Evolutionary conservation across 1,140 invertebrate genomes (phyloP).

Genomic region (Dendrolimus kikuchii): DNA sequence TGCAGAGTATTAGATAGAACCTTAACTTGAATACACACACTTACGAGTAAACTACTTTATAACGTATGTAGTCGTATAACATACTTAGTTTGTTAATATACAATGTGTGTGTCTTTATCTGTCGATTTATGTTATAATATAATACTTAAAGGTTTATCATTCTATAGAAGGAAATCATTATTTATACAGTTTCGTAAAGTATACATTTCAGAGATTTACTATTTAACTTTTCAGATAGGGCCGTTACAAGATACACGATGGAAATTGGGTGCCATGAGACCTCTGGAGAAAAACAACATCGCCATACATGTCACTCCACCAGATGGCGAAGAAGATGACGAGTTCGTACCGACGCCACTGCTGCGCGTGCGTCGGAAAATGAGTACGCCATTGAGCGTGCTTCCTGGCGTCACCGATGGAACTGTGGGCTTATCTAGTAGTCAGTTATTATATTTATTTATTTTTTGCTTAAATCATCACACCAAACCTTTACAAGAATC

Average conservation of each 20-base stretch:
- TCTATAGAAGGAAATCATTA: neutral
- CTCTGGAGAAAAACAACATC: constrained; percentile 46
- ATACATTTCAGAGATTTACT: neutral
- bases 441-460: constrained; percentile 6
- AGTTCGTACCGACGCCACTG: constrained; percentile 47
- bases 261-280: constrained; percentile 29
- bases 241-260: constrained; percentile 42
- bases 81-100: too few relatives aligned
- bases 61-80: too few relatives aligned
- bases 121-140: too few relatives aligned
- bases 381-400: constrained; percentile 47
- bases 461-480: neutral
- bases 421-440: constrained; percentile 29
- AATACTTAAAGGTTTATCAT: neutral
- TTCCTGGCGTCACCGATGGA: constrained; percentile 33
- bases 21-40: too few relatives aligned
- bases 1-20: too few relatives aligned
- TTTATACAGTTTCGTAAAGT: neutral
- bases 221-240: constrained; percentile 49
- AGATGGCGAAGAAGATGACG: constrained; percentile 62
- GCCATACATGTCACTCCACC: constrained; percentile 63
- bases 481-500: neutral
- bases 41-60: too few relatives aligned
- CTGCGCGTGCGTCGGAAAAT: constrained; percentile 50
- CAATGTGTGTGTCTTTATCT: too few relatives aligned